phyloP scores from a whole-genome alignment of 2,113 vertebrate species.

The Cryptotis parvus region DNA sequence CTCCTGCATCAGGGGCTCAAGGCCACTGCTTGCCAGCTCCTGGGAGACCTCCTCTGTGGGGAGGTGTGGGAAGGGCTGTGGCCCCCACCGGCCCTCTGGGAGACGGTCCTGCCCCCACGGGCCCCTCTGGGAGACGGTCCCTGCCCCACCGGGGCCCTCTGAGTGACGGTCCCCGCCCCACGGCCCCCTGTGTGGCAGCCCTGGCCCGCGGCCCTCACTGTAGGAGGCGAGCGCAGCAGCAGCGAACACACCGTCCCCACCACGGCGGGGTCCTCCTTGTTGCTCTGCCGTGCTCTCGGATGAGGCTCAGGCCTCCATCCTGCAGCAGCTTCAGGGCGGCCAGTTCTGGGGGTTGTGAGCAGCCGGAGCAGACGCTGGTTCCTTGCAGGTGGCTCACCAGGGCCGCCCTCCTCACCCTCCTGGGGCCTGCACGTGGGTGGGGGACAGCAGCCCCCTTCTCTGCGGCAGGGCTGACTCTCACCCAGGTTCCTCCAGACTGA shows the following conservation, averaged over 20 bases:
- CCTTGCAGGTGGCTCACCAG: background rate
- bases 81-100: background rate
- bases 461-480: too few relatives aligned
- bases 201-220: constrained; percentile 72
- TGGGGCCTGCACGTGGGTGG: too few relatives aligned
- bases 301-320: constrained; percentile 74
- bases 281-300: constrained; percentile 73
- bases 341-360: constrained; percentile 80
- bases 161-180: too few relatives aligned
- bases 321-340: constrained; percentile 71
- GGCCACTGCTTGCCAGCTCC: constrained; percentile 76
- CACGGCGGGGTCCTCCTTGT: constrained; percentile 79
- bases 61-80: background rate
- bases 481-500: too few relatives aligned
- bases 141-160: too few relatives aligned
- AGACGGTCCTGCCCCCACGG: too few relatives aligned
- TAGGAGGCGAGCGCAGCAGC: constrained; percentile 80
- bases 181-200: too few relatives aligned
- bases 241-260: constrained; percentile 83
- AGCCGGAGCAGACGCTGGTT: background rate
- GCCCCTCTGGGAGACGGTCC: too few relatives aligned
- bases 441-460: too few relatives aligned
- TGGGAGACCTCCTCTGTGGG: constrained; percentile 80
- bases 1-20: constrained; percentile 77
- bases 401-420: background rate